phyloP scores from a whole-genome alignment of 2,797 vertebrate species.

The Glyptemys insculpta region DNA sequence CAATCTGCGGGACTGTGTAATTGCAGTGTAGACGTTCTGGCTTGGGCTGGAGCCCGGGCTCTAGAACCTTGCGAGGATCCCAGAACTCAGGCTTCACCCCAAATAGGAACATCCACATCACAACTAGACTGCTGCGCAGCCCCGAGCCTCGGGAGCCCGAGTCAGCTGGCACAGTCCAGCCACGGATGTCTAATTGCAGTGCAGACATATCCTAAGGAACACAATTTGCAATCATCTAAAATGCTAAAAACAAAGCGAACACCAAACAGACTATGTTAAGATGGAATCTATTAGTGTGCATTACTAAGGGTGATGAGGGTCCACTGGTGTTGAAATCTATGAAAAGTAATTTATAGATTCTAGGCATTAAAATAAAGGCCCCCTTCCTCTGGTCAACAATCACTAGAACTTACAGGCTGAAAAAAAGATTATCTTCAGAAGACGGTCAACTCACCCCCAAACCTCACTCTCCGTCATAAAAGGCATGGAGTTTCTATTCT shows the following conservation, averaged over 20 bases:
- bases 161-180: not conserved
- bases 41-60: not conserved
- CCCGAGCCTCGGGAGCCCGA: not conserved
- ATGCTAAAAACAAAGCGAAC: not conserved
- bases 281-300: not conserved
- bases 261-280: not conserved
- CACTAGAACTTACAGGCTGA: not conserved
- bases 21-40: not conserved
- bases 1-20: not conserved
- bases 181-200: not conserved
- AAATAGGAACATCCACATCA: not conserved
- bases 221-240: not conserved
- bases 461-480: not conserved
- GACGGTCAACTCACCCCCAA: not conserved
- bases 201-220: not conserved
- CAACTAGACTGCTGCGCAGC: not conserved
- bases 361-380: not conserved
- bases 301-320: not conserved
- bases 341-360: not conserved
- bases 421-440: not conserved
- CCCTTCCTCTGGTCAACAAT: not conserved
- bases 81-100: no score
- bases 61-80: not conserved
- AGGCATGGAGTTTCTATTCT: not conserved
- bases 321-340: not conserved